A percentile compares a stretch with the other conserved stretches of the same genome.
Conservation (phyloP, 1,140 invertebrate species). For the Drosophila seguyi region DNA sequence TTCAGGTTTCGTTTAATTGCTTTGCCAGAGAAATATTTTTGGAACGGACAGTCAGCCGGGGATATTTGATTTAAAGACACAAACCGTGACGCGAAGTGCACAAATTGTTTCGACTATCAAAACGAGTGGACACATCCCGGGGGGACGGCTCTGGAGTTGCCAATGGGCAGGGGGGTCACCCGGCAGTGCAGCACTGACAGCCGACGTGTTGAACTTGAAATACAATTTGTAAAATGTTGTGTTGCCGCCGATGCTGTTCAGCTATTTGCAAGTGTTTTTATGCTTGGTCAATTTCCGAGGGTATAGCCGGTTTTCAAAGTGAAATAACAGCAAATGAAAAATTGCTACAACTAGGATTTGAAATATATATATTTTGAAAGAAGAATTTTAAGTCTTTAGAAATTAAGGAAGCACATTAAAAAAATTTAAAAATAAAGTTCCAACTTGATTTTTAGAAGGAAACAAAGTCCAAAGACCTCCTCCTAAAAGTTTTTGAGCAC, state of each 20-base stretch:
- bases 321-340: background rate
- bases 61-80: constrained; percentile 18
- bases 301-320: background rate
- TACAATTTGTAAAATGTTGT: constrained; percentile 24
- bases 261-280: constrained; percentile 7
- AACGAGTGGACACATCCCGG: constrained; percentile 19
- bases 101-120: constrained; percentile 21
- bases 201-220: constrained; percentile 49
- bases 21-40: constrained; percentile 19
- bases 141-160: background rate
- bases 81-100: constrained; percentile 21
- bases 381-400: too few relatives aligned
- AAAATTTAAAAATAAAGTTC: too few relatives aligned
- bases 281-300: background rate
- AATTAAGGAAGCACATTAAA: too few relatives aligned
- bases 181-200: constrained; percentile 33
- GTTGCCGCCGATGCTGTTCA: constrained; percentile 1
- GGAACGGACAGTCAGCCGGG: background rate
- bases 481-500: too few relatives aligned
- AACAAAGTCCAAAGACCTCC: too few relatives aligned
- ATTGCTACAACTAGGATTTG: background rate
- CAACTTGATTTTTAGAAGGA: too few relatives aligned
- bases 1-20: constrained; percentile 38
- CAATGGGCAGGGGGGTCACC: background rate
- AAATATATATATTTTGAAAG: background rate